phyloP scores from a whole-genome alignment of 2,888 invertebrate genomes.

The Nowickia ferox region DNA sequence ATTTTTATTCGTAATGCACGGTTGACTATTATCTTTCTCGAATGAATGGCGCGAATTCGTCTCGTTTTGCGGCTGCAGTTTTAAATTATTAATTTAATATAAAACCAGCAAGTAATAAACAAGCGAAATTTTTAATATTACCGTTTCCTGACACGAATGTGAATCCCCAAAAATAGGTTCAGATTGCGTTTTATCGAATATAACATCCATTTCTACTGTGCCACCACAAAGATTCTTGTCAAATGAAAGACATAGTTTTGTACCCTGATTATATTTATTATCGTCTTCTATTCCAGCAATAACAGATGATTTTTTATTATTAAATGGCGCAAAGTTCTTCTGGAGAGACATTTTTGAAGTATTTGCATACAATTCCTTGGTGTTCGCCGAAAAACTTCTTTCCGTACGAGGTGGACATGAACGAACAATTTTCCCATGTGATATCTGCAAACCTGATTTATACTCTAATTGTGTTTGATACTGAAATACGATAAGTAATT shows the following conservation, averaged over 20 bases:
- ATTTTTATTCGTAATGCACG: background rate
- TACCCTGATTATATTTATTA: background rate
- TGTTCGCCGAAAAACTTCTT: background rate
- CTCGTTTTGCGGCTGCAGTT: background rate
- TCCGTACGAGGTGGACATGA: conserved; percentile 60
- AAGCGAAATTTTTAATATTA: background rate
- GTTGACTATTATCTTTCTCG: background rate
- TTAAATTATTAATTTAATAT: background rate
- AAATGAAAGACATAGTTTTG: background rate
- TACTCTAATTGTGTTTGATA: conserved; percentile 60
- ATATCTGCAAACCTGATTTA: background rate
- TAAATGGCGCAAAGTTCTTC: background rate
- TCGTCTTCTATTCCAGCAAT: background rate
- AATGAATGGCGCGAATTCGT: background rate
- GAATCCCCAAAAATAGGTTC: background rate
- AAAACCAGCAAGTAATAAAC: too few species aligned
- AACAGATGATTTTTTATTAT: background rate
- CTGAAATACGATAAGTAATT: conserved; percentile 51
- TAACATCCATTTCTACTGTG: background rate
- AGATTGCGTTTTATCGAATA: background rate
- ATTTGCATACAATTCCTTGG: background rate
- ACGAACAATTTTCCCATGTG: conserved; percentile 4
- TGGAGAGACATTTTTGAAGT: background rate
- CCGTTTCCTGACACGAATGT: background rate
- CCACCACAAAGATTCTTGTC: background rate